Evolutionary conservation across 2,113 vertebrate species (phyloP), one percentile per base, ranked within the genome.

Genomic region (Prunella himalayana): DNA sequence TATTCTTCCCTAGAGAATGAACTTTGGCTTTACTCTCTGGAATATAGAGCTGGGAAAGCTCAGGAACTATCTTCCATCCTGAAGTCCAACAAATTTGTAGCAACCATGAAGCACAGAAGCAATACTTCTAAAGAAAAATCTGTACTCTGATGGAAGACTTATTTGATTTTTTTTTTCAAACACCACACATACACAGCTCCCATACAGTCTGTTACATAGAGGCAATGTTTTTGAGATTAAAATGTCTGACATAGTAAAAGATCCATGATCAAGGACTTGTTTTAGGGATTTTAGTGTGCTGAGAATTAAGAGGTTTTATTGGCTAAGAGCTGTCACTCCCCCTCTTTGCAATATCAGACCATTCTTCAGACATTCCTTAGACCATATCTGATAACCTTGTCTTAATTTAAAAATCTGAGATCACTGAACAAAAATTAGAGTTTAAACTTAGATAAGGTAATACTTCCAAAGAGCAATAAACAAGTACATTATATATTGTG

Each of bases 171-270:
- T 90, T 72, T 45, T 82, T 79, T 23, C 7, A 39, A 18, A 61
- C 11, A 28, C 5, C 10, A 1, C 5, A 10, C 4, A 6, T 9
- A 41, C 9, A 33, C 7, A 19, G 3, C 6, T 49, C 23, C 11
- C 33, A n/a, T 30, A 8, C 6, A 3, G 9, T 61, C 28, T 82
- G 24, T 54, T 54, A 23, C 8, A 81, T 5, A 76, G 30, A 63
- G 30, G 20, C 4, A 80, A 81, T 35, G 2, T 3, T 69, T 73
- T 44, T 49, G 45, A 53, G 28, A 42, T 53, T 0, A 73, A 80
- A 86, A 20, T 56, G 0, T 44, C 70, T 51, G 42, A 23, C 25
- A 28, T 24, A 44, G 8, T 56, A 81, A 56, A 31, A 17, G 7
- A 28, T 13, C n/a, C 9, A 6, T 56, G 37, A 8, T 35, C 8